Evolutionary conservation across 2,113 vertebrate genomes (phyloP).

Genomic region (Oreamnos americanus): DNA sequence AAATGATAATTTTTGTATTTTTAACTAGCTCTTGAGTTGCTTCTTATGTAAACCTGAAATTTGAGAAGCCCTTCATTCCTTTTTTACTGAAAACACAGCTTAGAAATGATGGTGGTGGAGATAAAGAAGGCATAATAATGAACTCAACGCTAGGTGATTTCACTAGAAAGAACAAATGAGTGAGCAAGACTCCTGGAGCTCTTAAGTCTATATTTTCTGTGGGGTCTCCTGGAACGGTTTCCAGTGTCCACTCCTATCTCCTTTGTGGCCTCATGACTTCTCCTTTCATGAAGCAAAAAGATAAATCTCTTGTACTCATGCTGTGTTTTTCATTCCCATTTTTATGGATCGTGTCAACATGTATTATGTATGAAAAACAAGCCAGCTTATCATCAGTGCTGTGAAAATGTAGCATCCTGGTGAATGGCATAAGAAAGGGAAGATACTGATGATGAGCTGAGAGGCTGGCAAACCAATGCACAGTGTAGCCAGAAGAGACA

Average conservation of each 20-base stretch:
- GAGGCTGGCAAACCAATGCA: not conserved
- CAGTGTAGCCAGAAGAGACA: not conserved
- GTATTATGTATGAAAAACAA: conserved; percentile 36
- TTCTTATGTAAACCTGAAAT: not conserved
- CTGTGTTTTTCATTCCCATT: conserved; percentile 17
- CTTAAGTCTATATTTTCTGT: not conserved
- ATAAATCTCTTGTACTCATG: not conserved
- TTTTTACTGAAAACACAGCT: not conserved
- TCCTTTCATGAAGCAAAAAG: not conserved
- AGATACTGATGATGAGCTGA: not conserved
- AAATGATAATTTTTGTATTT: not conserved
- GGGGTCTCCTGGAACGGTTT: not conserved
- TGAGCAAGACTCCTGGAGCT: not conserved
- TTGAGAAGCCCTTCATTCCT: conserved; percentile 1
- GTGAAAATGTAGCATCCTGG: not conserved
- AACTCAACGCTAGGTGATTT: not conserved
- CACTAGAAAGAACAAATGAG: not conserved
- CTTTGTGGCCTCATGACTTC: not conserved
- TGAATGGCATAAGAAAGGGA: not conserved
- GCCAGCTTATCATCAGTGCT: not conserved
- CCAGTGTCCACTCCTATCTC: not conserved
- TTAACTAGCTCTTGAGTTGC: not conserved
- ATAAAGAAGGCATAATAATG: not conserved
- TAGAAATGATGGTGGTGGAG: not conserved
- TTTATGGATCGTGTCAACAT: conserved; percentile 43